These are phyloP conservation scores for Gasteruption jaculator DNA, from an alignment of 2,888 invertebrate species.

Conservation along the genomic window DNA sequence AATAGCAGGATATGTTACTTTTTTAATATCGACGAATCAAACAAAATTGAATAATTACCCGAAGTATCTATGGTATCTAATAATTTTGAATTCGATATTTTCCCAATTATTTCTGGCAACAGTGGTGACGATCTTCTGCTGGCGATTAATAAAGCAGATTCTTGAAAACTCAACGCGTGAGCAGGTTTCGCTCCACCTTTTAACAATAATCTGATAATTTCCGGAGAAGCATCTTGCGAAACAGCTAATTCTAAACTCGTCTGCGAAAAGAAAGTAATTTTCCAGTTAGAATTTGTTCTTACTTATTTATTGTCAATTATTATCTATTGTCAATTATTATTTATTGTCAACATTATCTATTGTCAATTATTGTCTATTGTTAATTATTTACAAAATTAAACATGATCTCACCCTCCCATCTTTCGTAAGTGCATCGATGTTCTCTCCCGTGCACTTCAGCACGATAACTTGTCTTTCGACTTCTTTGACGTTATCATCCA, in stretches of 20 bases:
- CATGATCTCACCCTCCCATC: conserved; percentile 31
- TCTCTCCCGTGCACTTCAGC: conserved; percentile 27
- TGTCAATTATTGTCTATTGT: too few species aligned
- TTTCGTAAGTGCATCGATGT: conserved; percentile 31
- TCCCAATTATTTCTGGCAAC: conserved; percentile 29
- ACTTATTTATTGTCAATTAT: too few species aligned
- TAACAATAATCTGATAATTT: conserved; percentile 34
- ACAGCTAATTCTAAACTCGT: conserved; percentile 43
- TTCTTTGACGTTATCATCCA: conserved; percentile 22
- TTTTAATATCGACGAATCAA: conserved; percentile 1
- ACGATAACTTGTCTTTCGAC: conserved; percentile 34
- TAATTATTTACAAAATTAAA: conserved; percentile 4
- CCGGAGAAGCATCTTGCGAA: conserved; percentile 23
- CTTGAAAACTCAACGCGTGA: conserved; percentile 24
- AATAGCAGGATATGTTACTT: neutral
- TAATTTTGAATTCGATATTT: conserved; percentile 18
- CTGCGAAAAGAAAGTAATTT: conserved; percentile 27
- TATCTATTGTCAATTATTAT: too few species aligned
- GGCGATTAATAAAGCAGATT: conserved; percentile 41
- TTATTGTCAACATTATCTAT: too few species aligned
- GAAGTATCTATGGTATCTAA: conserved; percentile 30
- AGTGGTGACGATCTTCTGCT: conserved; percentile 29
- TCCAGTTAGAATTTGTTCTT: too few species aligned
- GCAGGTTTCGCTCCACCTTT: conserved; percentile 37
- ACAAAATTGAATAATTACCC: conserved; percentile 26